Conservation (phyloP, 2,888 invertebrate genomes). For the Calephelis perditalis region DNA sequence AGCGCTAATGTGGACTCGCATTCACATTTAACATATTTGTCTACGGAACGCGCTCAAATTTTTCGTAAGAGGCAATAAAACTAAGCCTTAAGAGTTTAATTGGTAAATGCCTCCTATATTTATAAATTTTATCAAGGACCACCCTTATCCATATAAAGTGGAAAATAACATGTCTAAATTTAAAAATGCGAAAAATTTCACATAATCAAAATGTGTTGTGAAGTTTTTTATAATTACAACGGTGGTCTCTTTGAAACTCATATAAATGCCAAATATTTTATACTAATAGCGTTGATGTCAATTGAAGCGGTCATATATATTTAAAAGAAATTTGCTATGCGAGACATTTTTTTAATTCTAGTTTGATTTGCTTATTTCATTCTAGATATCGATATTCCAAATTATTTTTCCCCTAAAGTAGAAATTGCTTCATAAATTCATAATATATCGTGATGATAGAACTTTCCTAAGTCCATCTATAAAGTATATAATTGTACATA, state of each 20-base stretch:
- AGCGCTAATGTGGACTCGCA: slow-evolving; percentile 72
- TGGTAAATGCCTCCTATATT: background rate
- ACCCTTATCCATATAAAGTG: too few species aligned
- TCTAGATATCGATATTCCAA: slow-evolving; percentile 3
- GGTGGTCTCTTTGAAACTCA: background rate
- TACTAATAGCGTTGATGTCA: background rate
- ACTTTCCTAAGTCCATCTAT: slow-evolving; percentile 46
- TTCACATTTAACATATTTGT: slow-evolving; percentile 48
- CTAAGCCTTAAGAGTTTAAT: background rate
- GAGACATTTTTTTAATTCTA: background rate
- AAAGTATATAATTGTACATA: slow-evolving; percentile 56
- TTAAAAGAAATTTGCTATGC: background rate
- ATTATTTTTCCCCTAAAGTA: slow-evolving; percentile 1
- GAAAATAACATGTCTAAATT: too few species aligned
- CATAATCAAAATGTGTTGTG: too few species aligned
- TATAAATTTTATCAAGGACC: background rate
- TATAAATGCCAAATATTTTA: slow-evolving; percentile 3
- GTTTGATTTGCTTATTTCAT: background rate
- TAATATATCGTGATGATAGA: slow-evolving; percentile 31
- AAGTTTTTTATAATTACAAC: too few species aligned
- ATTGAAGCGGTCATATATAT: slow-evolving; percentile 5
- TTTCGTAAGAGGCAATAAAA: background rate
- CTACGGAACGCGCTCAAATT: slow-evolving; percentile 34
- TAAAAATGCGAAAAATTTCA: too few species aligned
- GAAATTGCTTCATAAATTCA: slow-evolving; percentile 5